Conservation (phyloP, 2,113 vertebrate genomes). For the Cyanoliseus patagonus region DNA sequence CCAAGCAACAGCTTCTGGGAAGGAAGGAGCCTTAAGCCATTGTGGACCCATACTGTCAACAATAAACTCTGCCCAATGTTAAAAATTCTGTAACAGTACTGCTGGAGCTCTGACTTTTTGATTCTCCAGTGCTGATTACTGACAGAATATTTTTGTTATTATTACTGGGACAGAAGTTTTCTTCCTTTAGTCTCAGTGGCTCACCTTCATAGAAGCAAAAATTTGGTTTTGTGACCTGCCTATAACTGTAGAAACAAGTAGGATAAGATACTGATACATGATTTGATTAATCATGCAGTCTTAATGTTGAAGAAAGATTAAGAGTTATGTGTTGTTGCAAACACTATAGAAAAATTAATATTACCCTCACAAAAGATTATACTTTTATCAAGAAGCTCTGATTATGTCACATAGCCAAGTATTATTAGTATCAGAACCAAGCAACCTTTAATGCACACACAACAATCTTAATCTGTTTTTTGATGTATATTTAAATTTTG, state of each 20-base stretch:
- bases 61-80: background rate
- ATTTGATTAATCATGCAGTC: background rate
- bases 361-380: background rate
- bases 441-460: background rate
- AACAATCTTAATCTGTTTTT: fast-evolving
- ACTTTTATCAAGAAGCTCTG: background rate
- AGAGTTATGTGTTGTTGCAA: background rate
- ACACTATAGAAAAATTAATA: background rate
- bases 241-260: background rate
- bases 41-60: background rate
- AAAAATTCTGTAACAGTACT: background rate
- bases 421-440: background rate
- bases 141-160: background rate
- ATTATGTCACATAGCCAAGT: background rate
- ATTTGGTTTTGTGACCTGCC: background rate
- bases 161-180: background rate
- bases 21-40: background rate
- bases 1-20: background rate
- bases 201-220: background rate
- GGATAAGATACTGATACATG: background rate
- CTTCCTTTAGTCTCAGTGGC: background rate
- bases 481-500: background rate
- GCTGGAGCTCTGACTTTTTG: background rate
- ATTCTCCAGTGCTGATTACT: background rate
- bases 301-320: background rate